Evolutionary conservation across 1,140 invertebrate genomes (phyloP).

Genomic region (Drosophila willistoni): DNA sequence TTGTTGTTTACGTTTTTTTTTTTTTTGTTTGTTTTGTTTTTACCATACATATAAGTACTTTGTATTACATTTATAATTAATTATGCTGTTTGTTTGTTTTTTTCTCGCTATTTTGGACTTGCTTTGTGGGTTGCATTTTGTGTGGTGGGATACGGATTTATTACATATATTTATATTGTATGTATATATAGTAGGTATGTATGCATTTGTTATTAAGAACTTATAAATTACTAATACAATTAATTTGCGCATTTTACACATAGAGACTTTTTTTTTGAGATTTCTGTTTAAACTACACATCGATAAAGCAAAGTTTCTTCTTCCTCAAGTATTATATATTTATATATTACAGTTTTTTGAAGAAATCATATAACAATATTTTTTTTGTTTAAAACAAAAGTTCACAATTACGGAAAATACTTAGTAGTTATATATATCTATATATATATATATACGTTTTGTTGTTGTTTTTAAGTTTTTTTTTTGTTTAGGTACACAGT

Average conservation of each 20-base stretch:
- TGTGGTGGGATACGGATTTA: slow-evolving; percentile 75
- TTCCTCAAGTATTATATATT: slow-evolving; percentile 16
- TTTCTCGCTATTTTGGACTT: slow-evolving; percentile 57
- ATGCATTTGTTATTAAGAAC: slow-evolving; percentile 1
- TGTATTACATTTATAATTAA: slow-evolving; percentile 30
- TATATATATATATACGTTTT: slow-evolving; percentile 21
- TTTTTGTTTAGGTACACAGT: slow-evolving; percentile 67
- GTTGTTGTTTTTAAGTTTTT: slow-evolving; percentile 26
- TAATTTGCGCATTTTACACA: slow-evolving; percentile 30
- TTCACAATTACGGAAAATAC: slow-evolving; percentile 61
- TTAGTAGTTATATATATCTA: slow-evolving; percentile 47
- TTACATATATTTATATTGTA: slow-evolving; percentile 20
- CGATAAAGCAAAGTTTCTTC: slow-evolving; percentile 27
- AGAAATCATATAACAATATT: slow-evolving; percentile 60
- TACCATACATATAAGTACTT: slow-evolving; percentile 34
- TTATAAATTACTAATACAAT: slow-evolving; percentile 26
- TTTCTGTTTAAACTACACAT: slow-evolving; percentile 60
- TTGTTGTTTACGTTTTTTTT: slow-evolving; percentile 12
- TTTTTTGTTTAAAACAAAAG: slow-evolving; percentile 58
- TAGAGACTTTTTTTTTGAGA: slow-evolving; percentile 9
- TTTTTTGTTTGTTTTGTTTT: slow-evolving; percentile 37
- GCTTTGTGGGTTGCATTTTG: slow-evolving; percentile 71
- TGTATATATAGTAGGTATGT: slow-evolving; percentile 23
- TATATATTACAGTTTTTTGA: slow-evolving; percentile 42
- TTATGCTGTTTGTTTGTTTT: slow-evolving; percentile 15